Evolutionary conservation across 2,888 invertebrate species (phyloP).

Genomic region (Chrysolina haemoptera): DNA sequence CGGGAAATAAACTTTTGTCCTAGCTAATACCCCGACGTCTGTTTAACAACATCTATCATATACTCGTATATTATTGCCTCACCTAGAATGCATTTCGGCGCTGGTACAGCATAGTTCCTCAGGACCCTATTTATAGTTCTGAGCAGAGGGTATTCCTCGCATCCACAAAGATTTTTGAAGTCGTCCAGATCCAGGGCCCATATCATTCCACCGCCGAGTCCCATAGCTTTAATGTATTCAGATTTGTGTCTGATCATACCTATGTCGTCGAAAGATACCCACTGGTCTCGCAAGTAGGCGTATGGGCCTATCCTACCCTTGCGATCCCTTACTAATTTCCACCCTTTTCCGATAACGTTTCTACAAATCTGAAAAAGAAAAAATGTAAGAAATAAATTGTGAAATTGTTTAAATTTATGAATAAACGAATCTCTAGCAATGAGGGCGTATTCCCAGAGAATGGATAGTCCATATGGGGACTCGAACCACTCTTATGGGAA

Average conservation of each 20-base stretch:
- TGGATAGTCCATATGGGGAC: too few species aligned
- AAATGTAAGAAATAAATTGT: too few species aligned
- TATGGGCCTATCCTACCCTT: conserved; percentile 91
- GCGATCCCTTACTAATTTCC: conserved; percentile 83
- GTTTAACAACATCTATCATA: too few species aligned
- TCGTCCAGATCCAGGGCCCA: conserved; percentile 93
- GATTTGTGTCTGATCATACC: conserved; percentile 88
- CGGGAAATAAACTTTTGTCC: too few species aligned
- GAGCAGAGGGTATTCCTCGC: conserved; percentile 86
- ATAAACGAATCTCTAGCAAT: too few species aligned
- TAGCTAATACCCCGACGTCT: too few species aligned
- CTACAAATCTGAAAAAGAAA: conserved; percentile 80
- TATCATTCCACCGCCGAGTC: conserved; percentile 89
- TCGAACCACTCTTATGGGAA: too few species aligned
- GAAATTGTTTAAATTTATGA: too few species aligned
- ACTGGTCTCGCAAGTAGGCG: conserved; percentile 87
- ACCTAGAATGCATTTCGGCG: conserved; percentile 76
- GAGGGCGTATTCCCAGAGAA: too few species aligned
- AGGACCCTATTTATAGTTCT: conserved; percentile 86
- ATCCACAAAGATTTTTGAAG: conserved; percentile 85
- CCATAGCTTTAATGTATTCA: conserved; percentile 84
- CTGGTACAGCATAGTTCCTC: conserved; percentile 77
- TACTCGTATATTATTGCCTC: conserved; percentile 27
- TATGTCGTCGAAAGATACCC: conserved; percentile 94
- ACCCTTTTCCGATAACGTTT: conserved; percentile 81